Evolutionary conservation across 1,140 invertebrate genomes (phyloP).

Genomic region (Alviniconcha marisindica): DNA sequence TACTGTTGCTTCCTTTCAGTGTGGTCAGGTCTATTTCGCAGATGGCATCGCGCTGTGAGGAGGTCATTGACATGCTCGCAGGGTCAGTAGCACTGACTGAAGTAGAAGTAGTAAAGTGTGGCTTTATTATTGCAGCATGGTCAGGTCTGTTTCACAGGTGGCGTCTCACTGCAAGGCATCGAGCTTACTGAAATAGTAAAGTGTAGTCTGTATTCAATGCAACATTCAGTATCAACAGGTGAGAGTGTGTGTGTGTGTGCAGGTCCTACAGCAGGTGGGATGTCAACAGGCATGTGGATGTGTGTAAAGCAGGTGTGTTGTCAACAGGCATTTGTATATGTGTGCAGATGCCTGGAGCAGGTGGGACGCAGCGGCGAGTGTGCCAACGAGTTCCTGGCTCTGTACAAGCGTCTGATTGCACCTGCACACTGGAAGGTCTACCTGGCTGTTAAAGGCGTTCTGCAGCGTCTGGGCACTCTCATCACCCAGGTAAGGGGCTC

Average conservation of each 20-base stretch:
- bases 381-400: constrained; percentile 87
- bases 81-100: no score
- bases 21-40: constrained; percentile 89
- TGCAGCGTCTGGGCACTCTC: constrained; percentile 89
- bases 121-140: no score
- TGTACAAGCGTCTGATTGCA: constrained; percentile 88
- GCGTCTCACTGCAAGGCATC: constrained; percentile 76
- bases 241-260: no score
- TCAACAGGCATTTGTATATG: no score
- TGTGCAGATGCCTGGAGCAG: constrained; percentile 86
- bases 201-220: no score
- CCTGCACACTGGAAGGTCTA: constrained; percentile 89
- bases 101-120: no score
- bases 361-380: constrained; percentile 84
- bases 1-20: constrained; percentile 86
- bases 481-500: constrained; percentile 82
- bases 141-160: constrained; percentile 85
- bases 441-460: constrained; percentile 87
- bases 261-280: no score
- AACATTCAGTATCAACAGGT: no score
- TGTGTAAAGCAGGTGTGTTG: no score
- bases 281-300: no score
- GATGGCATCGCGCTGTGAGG: constrained; percentile 68
- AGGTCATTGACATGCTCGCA: constrained; percentile 90
- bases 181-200: no score